A percentile compares a stretch with the other conserved stretches of the same genome.
Evolutionary conservation across 2,797 vertebrate genomes (phyloP).

Genomic region (Chanos chanos): DNA sequence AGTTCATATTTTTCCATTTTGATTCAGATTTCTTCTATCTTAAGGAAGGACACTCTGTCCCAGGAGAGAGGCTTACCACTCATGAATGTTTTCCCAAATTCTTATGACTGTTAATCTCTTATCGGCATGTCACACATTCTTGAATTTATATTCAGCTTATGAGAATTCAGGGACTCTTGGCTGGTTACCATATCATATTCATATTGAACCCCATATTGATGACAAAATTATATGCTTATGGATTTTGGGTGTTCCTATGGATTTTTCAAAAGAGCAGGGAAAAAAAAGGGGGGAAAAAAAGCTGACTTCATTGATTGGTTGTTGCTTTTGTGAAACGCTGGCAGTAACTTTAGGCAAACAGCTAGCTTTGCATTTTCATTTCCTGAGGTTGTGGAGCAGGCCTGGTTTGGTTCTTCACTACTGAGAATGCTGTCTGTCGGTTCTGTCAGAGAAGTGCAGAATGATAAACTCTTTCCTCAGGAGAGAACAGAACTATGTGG

Average conservation of each 20-base stretch:
- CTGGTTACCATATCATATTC: too few relatives aligned
- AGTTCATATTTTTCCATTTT: slow-evolving; percentile 6
- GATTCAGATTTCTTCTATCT: slow-evolving; percentile 13
- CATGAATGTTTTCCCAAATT: slow-evolving; percentile 30
- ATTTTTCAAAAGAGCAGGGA: background rate
- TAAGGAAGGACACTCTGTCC: slow-evolving; percentile 10
- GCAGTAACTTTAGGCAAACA: slow-evolving; percentile 4
- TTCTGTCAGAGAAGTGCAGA: slow-evolving; percentile 14
- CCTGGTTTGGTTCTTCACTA: background rate
- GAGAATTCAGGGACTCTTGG: too few relatives aligned
- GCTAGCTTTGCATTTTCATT: slow-evolving; percentile 23
- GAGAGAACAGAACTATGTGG: background rate
- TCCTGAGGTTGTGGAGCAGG: slow-evolving; percentile 7
- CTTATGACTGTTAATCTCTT: slow-evolving; percentile 18
- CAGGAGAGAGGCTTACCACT: slow-evolving; percentile 27
- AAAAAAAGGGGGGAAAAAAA: slow-evolving; percentile 1
- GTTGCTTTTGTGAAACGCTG: slow-evolving; percentile 2
- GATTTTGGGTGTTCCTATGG: background rate
- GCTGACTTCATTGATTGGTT: slow-evolving; percentile 3
- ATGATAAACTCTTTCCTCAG: slow-evolving; percentile 2
- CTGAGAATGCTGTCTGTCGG: background rate
- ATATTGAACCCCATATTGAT: slow-evolving; percentile 5
- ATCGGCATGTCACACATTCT: slow-evolving; percentile 6
- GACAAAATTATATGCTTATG: slow-evolving; percentile 8
- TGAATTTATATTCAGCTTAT: slow-evolving; percentile 12